phyloP scores from a whole-genome alignment of 2,888 invertebrate species.

The Drosophila cyrtoloma region DNA sequence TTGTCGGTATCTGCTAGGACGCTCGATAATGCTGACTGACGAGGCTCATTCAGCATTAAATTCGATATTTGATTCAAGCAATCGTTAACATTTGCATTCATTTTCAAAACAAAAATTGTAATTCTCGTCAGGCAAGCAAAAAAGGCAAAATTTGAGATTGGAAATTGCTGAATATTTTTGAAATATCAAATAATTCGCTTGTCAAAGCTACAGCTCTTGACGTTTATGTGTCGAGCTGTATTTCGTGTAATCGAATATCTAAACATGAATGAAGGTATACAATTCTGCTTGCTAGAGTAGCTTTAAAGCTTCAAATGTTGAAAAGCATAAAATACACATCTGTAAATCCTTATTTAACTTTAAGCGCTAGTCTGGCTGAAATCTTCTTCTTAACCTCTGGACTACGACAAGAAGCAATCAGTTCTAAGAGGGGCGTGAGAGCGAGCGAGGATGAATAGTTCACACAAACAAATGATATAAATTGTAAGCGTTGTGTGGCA shows the following conservation, averaged over 20 bases:
- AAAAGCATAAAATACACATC: neutral
- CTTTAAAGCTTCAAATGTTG: neutral
- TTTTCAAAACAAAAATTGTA: constrained; percentile 4
- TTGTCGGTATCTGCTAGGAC: neutral
- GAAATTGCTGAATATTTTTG: neutral
- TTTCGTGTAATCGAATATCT: neutral
- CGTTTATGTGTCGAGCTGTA: neutral
- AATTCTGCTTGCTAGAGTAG: neutral
- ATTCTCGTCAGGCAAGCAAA: neutral
- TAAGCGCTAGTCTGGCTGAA: neutral
- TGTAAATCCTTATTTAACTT: neutral
- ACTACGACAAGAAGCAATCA: constrained; percentile 48
- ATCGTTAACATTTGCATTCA: constrained; percentile 3
- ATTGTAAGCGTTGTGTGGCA: constrained; percentile 37
- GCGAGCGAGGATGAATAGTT: constrained; percentile 3
- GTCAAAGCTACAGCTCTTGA: neutral
- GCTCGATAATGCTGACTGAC: neutral
- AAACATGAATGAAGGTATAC: neutral
- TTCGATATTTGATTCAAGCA: constrained; percentile 16
- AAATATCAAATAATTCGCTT: neutral
- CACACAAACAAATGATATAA: constrained; percentile 38
- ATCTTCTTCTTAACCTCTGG: constrained; percentile 27
- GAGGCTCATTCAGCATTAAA: constrained; percentile 4
- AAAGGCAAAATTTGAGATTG: neutral
- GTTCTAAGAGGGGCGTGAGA: neutral